Percentiles rank a stretch among this genome's conserved stretches.
Conservation (phyloP, 2,888 invertebrate genomes). For the Synergus japonicus region DNA sequence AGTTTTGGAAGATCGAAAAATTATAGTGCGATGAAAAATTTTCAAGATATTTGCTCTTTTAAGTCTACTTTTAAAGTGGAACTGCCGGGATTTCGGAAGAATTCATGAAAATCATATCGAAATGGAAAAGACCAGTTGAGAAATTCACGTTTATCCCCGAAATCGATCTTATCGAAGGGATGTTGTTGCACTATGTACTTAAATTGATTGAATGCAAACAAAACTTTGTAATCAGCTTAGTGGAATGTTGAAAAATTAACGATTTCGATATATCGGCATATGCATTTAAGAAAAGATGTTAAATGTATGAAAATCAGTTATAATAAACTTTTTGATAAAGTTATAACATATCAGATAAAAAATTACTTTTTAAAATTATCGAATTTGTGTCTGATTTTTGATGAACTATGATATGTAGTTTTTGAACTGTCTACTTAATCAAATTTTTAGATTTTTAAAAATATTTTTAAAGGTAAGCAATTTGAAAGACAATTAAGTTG, state of each 20-base stretch:
- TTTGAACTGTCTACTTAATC: no score
- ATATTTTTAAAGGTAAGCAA: no score
- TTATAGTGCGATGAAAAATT: constrained; percentile 57
- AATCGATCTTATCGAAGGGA: constrained; percentile 13
- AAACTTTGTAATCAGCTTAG: neutral
- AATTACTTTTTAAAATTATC: constrained; percentile 5
- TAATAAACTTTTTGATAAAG: constrained; percentile 1
- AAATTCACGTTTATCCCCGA: constrained; percentile 56
- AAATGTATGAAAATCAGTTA: constrained; percentile 7
- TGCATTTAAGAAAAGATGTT: neutral
- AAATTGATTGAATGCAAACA: neutral
- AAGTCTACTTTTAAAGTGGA: constrained; percentile 51
- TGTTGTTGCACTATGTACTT: neutral
- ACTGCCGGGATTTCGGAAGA: constrained; percentile 55
- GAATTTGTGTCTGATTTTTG: no score
- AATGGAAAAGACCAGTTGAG: constrained; percentile 50
- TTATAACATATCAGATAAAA: neutral
- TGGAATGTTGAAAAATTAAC: neutral
- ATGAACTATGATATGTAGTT: no score
- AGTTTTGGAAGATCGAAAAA: constrained; percentile 60
- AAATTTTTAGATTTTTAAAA: no score
- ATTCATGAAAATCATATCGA: constrained; percentile 55
- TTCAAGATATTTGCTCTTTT: constrained; percentile 53
- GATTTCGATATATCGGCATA: neutral
- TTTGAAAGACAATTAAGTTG: no score